These are phyloP conservation scores for Aphaenogaster rudis DNA, from an alignment of 1,140 invertebrate genomes.

Conservation along the genomic window DNA sequence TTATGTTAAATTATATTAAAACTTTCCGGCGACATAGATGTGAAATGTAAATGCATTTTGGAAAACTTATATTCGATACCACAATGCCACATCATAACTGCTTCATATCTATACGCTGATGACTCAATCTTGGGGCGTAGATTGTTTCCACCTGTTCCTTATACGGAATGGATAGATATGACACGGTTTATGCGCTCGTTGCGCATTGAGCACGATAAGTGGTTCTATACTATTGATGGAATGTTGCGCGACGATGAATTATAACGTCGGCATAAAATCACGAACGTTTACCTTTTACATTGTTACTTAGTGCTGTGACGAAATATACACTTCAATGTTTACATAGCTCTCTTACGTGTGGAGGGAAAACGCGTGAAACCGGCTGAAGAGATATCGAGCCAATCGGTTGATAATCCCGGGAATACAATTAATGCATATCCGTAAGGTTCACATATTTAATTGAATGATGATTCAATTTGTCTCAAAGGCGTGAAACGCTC, in stretches of 20 bases:
- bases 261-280: conserved; percentile 12
- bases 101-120: background rate
- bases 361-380: background rate
- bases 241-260: conserved; percentile 29
- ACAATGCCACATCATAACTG: background rate
- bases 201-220: conserved; percentile 18
- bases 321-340: background rate
- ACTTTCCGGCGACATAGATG: background rate
- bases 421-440: background rate
- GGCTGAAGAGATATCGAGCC: background rate
- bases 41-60: background rate
- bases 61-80: conserved; percentile 5
- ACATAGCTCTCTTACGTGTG: background rate
- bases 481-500: background rate
- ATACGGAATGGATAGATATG: conserved; percentile 17
- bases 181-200: conserved; percentile 38
- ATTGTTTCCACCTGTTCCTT: conserved; percentile 60
- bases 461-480: conserved; percentile 11
- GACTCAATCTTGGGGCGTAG: conserved; percentile 52
- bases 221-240: conserved; percentile 1
- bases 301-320: background rate
- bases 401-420: background rate
- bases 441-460: background rate
- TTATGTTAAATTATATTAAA: background rate
- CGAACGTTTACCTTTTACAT: background rate